Evolutionary conservation across 2,888 invertebrate species (phyloP).

Genomic region (Cinara cedri): DNA sequence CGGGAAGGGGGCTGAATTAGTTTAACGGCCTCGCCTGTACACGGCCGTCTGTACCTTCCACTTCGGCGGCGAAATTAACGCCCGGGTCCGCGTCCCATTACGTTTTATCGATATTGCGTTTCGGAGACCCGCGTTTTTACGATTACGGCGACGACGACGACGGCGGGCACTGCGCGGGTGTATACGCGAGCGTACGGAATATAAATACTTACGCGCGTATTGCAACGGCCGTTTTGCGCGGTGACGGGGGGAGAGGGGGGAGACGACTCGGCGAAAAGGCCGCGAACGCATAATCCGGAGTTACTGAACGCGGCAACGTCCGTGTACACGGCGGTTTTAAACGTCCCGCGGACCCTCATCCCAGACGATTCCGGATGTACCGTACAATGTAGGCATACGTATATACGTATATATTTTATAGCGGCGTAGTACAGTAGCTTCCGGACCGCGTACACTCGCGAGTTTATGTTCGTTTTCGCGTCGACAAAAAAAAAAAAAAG

Average conservation of each 20-base stretch:
- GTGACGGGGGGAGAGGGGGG: neutral
- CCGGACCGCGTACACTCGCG: neutral
- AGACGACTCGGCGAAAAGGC: neutral
- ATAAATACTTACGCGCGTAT: no score
- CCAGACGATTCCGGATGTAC: constrained; percentile 29
- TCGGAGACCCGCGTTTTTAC: constrained; percentile 38
- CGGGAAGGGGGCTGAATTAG: constrained; percentile 46
- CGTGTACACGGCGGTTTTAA: neutral
- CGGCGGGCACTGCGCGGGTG: neutral
- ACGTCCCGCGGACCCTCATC: constrained; percentile 44
- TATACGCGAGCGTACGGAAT: no score
- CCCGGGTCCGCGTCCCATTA: constrained; percentile 45
- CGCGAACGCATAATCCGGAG: constrained; percentile 40
- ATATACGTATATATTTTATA: neutral
- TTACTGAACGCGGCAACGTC: constrained; percentile 47
- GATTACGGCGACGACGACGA: constrained; percentile 17
- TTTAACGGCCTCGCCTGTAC: constrained; percentile 7
- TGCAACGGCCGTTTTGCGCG: no score
- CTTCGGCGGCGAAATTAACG: constrained; percentile 41
- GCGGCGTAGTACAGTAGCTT: no score
- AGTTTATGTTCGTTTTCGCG: constrained; percentile 34
- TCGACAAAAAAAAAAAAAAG: neutral
- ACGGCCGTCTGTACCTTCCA: constrained; percentile 28
- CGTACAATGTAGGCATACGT: no score
- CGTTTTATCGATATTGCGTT: constrained; percentile 56